Conservation (phyloP, 2,888 invertebrate genomes). For the Belgica antarctica region DNA sequence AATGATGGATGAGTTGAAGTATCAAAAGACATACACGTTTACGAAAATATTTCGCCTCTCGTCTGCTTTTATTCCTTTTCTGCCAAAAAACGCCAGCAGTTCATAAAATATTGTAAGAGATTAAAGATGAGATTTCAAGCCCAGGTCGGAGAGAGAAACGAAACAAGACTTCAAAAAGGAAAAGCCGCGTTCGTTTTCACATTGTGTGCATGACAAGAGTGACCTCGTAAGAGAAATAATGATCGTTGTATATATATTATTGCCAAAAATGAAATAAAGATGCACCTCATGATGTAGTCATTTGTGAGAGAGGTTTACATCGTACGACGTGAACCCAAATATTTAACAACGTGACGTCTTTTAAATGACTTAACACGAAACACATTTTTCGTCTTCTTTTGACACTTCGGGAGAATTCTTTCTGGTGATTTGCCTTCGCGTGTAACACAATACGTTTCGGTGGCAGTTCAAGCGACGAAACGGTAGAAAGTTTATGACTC, state of each 20-base stretch:
- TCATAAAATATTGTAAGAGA: slow-evolving; percentile 17
- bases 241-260: slow-evolving; percentile 12
- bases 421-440: too few relatives aligned
- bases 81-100: slow-evolving; percentile 19
- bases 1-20: slow-evolving; percentile 44
- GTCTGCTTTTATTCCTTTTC: not conserved
- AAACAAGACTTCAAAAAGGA: slow-evolving; percentile 12
- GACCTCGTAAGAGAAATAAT: slow-evolving; percentile 19
- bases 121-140: slow-evolving; percentile 18
- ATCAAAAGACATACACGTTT: slow-evolving; percentile 39
- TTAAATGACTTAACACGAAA: too few relatives aligned
- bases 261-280: not conserved
- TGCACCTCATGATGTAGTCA: slow-evolving; percentile 11
- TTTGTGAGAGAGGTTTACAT: not conserved
- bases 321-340: not conserved
- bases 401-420: not conserved
- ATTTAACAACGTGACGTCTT: too few relatives aligned
- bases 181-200: not conserved
- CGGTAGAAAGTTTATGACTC: slow-evolving; percentile 41
- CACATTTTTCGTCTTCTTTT: not conserved
- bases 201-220: slow-evolving; percentile 23
- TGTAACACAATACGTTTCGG: slow-evolving; percentile 26
- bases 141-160: too few relatives aligned
- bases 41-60: slow-evolving; percentile 9
- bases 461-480: not conserved